Evolutionary conservation across 2,113 vertebrate species (phyloP).

Genomic region (Ellobius talpinus): DNA sequence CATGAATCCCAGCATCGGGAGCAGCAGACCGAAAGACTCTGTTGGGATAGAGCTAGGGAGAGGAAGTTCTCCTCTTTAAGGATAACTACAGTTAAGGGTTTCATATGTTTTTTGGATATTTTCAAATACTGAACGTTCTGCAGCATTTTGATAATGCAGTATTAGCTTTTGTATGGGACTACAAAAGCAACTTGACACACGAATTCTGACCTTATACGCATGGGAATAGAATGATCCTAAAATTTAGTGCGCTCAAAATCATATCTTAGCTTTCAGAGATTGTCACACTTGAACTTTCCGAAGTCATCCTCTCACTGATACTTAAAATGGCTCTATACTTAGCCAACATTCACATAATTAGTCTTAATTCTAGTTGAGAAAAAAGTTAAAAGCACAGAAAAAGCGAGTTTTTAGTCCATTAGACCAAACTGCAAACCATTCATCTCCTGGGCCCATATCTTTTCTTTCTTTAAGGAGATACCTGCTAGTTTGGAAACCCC

Average conservation of each 20-base stretch:
- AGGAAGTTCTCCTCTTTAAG: neutral
- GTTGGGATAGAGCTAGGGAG: neutral
- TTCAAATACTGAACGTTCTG: neutral
- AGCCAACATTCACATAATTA: neutral
- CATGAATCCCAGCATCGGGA: no score
- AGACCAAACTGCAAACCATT: neutral
- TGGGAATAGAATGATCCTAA: neutral
- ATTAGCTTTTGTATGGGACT: neutral
- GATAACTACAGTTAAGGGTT: neutral
- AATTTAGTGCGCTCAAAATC: neutral
- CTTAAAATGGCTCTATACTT: neutral
- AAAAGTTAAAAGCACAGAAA: neutral
- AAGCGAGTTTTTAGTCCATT: neutral
- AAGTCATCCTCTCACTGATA: neutral
- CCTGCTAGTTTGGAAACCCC: neutral
- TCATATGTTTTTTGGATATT: neutral
- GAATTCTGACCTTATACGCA: slow-evolving; percentile 2
- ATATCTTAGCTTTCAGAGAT: neutral
- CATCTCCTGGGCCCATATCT: neutral
- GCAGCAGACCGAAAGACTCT: neutral
- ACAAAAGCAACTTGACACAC: neutral
- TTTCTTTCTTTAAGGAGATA: neutral
- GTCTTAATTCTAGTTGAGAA: neutral
- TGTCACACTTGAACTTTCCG: neutral
- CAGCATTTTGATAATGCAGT: neutral